Evolutionary conservation across 2,888 invertebrate genomes (phyloP).

Genomic region (Pheosia gnoma): DNA sequence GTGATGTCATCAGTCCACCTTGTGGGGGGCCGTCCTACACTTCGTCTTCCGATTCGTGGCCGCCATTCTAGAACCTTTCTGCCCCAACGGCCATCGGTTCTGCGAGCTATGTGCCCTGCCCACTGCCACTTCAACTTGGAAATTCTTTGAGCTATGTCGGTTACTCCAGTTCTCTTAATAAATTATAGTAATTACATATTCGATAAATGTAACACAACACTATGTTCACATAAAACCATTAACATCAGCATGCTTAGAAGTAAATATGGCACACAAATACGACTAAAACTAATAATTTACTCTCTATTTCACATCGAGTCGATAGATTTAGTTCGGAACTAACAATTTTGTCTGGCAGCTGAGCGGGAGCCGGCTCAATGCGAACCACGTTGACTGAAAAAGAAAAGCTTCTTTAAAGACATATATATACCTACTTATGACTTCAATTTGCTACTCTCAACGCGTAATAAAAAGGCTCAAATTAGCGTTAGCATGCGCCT

Average conservation of each 20-base stretch:
- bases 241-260: constrained; percentile 32
- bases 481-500: too few species aligned
- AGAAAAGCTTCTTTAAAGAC: constrained; percentile 23
- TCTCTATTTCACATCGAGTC: constrained; percentile 40
- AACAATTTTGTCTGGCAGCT: constrained; percentile 74
- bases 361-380: constrained; percentile 73
- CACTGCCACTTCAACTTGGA: too few species aligned
- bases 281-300: constrained; percentile 45
- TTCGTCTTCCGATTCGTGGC: too few species aligned
- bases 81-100: too few species aligned
- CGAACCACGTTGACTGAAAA: constrained; percentile 76
- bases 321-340: constrained; percentile 62
- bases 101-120: too few species aligned
- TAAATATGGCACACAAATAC: constrained; percentile 53
- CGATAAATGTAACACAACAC: constrained; percentile 34
- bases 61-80: too few species aligned
- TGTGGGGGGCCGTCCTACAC: too few species aligned
- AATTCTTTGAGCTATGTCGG: too few species aligned
- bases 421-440: not conserved
- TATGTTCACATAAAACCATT: constrained; percentile 16
- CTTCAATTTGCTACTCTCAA: not conserved
- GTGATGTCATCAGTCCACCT: too few species aligned
- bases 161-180: not conserved
- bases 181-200: constrained; percentile 20
- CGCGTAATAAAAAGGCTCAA: too few species aligned